Conservation (phyloP, 2,113 vertebrate genomes). For the Brienomyrus longianalis region DNA sequence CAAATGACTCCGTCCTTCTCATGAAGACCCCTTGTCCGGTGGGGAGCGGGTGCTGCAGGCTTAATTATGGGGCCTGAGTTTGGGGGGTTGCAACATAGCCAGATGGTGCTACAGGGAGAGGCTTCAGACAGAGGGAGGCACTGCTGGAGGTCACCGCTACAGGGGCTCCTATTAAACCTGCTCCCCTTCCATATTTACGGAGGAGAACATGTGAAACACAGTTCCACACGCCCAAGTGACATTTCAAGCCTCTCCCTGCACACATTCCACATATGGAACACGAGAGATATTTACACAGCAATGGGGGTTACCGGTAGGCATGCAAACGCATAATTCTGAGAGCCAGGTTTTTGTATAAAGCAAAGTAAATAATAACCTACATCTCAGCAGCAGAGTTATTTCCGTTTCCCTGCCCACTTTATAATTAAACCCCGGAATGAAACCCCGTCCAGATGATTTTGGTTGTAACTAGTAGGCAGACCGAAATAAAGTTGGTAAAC, state of each 20-base stretch:
- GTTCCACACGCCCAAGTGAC: not conserved
- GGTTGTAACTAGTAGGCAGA: not conserved
- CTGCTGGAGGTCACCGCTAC: not conserved
- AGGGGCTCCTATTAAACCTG: not conserved
- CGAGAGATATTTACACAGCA: not conserved
- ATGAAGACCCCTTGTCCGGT: not conserved
- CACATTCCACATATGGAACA: not conserved
- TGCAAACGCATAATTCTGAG: not conserved
- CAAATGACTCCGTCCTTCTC: not conserved
- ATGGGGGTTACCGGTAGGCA: not conserved
- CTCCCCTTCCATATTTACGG: not conserved
- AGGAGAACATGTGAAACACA: not conserved
- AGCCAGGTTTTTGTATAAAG: not conserved
- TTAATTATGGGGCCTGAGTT: not conserved
- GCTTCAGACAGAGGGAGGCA: not conserved
- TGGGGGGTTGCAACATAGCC: not conserved
- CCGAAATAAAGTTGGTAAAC: not conserved
- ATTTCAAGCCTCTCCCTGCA: not conserved
- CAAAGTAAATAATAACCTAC: not conserved
- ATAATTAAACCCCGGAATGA: not conserved
- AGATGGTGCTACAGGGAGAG: not conserved
- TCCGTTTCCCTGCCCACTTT: not conserved
- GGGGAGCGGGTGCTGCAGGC: not conserved
- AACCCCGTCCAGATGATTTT: not conserved
- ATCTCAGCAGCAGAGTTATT: not conserved